phyloP scores from a whole-genome alignment of 2,888 invertebrate species.

The Hirtodrosophila confusa region DNA sequence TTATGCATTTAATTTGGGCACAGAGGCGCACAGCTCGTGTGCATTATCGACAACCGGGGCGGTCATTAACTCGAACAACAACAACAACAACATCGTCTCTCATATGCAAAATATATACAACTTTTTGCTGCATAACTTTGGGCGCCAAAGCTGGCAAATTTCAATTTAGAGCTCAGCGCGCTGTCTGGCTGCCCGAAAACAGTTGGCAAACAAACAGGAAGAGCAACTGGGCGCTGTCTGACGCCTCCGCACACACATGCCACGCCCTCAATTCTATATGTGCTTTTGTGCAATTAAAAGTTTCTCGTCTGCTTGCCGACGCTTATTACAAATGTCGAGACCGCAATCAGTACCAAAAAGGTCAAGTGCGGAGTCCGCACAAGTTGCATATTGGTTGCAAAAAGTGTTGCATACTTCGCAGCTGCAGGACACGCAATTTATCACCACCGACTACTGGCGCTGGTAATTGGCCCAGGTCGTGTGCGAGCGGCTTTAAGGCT shows the following conservation, averaged over 20 bases:
- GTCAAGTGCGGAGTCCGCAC: conserved; percentile 62
- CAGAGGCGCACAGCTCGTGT: conserved; percentile 19
- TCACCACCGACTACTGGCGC: conserved; percentile 20
- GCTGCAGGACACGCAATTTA: conserved; percentile 50
- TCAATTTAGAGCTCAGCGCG: conserved; percentile 56
- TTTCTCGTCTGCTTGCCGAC: conserved; percentile 58
- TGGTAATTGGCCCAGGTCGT: conserved; percentile 59
- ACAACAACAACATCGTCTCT: conserved; percentile 17
- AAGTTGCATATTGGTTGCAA: conserved; percentile 10
- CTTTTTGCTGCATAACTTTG: conserved; percentile 53
- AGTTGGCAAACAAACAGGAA: conserved; percentile 40
- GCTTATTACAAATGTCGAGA: conserved; percentile 69
- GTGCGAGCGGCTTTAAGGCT: conserved; percentile 30
- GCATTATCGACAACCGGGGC: conserved; percentile 40
- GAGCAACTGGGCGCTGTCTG: conserved; percentile 34
- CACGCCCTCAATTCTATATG: conserved; percentile 30
- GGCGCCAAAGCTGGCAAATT: conserved; percentile 47
- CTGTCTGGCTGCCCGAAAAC: conserved; percentile 28
- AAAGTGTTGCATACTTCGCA: conserved; percentile 30
- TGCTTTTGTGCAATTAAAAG: conserved; percentile 66
- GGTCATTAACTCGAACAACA: conserved; percentile 33
- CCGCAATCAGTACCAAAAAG: conserved; percentile 67
- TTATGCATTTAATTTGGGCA: conserved; percentile 71
- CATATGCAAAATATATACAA: conserved; percentile 41
- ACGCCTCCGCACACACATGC: conserved; percentile 5